Percentiles rank a stretch among this genome's conserved stretches.
Evolutionary conservation across 2,797 vertebrate species (phyloP).

Genomic region (Acipenser oxyrinchus): DNA sequence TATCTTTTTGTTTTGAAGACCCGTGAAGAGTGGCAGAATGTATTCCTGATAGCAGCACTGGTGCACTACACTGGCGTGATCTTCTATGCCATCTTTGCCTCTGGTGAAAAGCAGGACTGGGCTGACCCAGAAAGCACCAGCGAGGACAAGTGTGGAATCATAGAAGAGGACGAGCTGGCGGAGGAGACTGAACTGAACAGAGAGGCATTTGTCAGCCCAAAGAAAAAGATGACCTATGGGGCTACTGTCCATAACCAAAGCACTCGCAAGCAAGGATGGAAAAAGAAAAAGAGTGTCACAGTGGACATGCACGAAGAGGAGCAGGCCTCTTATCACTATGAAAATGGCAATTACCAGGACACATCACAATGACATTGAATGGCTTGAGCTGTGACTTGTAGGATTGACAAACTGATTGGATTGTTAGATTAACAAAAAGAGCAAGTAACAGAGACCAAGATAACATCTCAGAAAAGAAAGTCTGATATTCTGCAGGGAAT

Average conservation of each 20-base stretch:
- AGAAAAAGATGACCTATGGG: slow-evolving; percentile 73
- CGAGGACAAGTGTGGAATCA: slow-evolving; percentile 78
- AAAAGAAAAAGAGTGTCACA: slow-evolving; percentile 57
- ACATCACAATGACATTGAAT: slow-evolving; percentile 53
- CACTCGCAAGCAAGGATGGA: slow-evolving; percentile 61
- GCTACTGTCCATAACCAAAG: slow-evolving; percentile 67
- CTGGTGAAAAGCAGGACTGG: slow-evolving; percentile 90
- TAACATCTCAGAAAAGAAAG: slow-evolving; percentile 5
- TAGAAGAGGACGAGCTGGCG: slow-evolving; percentile 59
- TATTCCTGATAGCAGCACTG: slow-evolving; percentile 86
- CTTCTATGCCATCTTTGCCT: slow-evolving; percentile 88
- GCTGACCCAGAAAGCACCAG: slow-evolving; percentile 82
- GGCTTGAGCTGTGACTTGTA: slow-evolving; percentile 1
- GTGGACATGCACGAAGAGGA: slow-evolving; percentile 57
- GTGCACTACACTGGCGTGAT: slow-evolving; percentile 86
- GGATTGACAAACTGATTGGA: too few relatives aligned
- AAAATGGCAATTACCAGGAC: slow-evolving; percentile 71
- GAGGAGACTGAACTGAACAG: slow-evolving; percentile 64
- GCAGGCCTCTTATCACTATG: slow-evolving; percentile 56
- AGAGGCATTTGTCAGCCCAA: slow-evolving; percentile 54
- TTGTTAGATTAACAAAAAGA: too few relatives aligned
- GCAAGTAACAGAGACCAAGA: slow-evolving; percentile 5
- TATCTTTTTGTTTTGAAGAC: slow-evolving; percentile 42
- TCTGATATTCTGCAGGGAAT: too few relatives aligned
- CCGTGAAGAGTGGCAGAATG: slow-evolving; percentile 71